A percentile compares a stretch with the other conserved stretches of the same genome.
Evolutionary conservation across 2,113 vertebrate genomes (phyloP).

Genomic region (Perca schrenkii): DNA sequence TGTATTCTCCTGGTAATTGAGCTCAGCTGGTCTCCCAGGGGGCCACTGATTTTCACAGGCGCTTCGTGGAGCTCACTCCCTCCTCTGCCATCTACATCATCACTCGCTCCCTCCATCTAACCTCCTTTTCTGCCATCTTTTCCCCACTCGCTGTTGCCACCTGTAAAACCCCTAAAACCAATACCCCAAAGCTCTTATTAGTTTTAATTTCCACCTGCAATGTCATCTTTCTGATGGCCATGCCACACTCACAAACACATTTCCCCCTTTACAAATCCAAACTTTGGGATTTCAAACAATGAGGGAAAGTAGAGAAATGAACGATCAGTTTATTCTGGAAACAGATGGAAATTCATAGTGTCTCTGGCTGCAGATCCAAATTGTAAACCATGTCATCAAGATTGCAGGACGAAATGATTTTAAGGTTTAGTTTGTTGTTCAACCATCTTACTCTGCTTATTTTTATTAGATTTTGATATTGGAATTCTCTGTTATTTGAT

Average conservation of each 20-base stretch:
- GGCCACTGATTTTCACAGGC: conserved; percentile 73
- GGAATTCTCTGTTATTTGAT: conserved; percentile 2
- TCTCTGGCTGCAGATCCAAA: neutral
- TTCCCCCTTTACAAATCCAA: conserved; percentile 6
- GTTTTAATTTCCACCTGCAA: conserved; percentile 57
- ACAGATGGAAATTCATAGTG: neutral
- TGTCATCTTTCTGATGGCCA: conserved; percentile 36
- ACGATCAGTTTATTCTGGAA: neutral
- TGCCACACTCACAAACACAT: conserved; percentile 5
- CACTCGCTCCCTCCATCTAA: conserved; percentile 41
- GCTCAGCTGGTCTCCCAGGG: conserved; percentile 79
- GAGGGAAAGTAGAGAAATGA: conserved; percentile 7
- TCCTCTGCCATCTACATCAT: conserved; percentile 57
- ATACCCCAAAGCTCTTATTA: conserved; percentile 60
- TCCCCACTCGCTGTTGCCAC: conserved; percentile 30
- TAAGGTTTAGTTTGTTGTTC: neutral
- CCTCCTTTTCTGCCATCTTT: conserved; percentile 12
- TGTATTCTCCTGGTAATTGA: conserved; percentile 83
- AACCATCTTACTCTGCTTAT: neutral
- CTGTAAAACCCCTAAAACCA: conserved; percentile 56
- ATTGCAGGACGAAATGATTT: neutral
- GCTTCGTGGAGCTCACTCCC: conserved; percentile 57
- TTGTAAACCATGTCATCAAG: neutral
- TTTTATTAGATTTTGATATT: conserved; percentile 7
- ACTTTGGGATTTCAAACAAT: conserved; percentile 26